phyloP scores from a whole-genome alignment of 2,888 invertebrate genomes.

The Galerucella pusilla region DNA sequence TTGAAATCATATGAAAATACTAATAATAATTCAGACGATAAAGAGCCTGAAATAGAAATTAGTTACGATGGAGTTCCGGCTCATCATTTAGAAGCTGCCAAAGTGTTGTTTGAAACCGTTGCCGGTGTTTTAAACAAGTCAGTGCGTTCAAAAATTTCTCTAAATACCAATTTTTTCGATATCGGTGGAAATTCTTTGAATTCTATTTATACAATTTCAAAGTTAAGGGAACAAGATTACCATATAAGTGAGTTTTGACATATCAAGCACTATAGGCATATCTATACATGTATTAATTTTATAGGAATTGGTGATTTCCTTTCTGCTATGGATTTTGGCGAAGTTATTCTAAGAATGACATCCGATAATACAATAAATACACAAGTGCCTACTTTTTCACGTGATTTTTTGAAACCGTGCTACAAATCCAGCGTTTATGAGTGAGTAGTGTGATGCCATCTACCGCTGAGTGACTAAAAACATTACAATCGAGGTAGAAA shows the following conservation, averaged over 20 bases:
- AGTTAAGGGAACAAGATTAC: constrained; percentile 80
- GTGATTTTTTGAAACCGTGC: constrained; percentile 70
- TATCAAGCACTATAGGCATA: not conserved
- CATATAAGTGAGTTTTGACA: constrained; percentile 71
- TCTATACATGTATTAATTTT: constrained; percentile 38
- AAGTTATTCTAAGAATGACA: constrained; percentile 73
- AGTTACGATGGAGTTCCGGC: constrained; percentile 75
- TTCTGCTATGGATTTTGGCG: constrained; percentile 75
- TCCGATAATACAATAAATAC: constrained; percentile 54
- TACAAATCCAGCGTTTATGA: constrained; percentile 77
- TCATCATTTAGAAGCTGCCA: constrained; percentile 72
- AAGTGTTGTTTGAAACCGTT: constrained; percentile 79
- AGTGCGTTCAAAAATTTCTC: constrained; percentile 71
- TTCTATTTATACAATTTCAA: constrained; percentile 84
- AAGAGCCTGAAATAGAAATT: constrained; percentile 71
- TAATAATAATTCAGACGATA: constrained; percentile 73
- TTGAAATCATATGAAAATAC: constrained; percentile 80
- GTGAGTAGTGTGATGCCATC: constrained; percentile 66
- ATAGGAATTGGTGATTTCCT: constrained; percentile 83
- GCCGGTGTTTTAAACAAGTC: constrained; percentile 77
- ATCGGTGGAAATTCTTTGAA: constrained; percentile 90
- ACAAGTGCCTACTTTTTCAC: constrained; percentile 62
- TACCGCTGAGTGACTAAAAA: no score
- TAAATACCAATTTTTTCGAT: constrained; percentile 82
- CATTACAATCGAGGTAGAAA: no score